Evolutionary conservation across 2,113 vertebrate genomes (phyloP).

Genomic region (Calidris pugnax): DNA sequence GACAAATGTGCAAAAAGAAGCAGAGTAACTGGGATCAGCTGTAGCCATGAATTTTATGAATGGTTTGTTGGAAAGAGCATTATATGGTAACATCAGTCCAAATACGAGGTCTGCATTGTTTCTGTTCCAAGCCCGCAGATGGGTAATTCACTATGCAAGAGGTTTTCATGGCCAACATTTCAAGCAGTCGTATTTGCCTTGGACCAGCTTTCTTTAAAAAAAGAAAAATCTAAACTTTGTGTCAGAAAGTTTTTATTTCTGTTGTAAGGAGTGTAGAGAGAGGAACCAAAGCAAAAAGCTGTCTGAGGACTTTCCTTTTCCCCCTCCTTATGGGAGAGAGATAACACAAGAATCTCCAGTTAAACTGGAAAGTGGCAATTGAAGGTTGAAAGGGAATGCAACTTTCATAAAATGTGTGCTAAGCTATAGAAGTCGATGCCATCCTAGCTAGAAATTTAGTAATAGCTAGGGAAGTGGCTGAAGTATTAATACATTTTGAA

Average conservation of each 20-base stretch:
- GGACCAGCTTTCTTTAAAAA: background rate
- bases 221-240: background rate
- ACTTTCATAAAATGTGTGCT: background rate
- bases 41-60: conserved; percentile 60
- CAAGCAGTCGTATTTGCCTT: conserved; percentile 43
- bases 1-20: conserved; percentile 35
- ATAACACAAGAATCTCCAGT: background rate
- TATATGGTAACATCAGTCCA: conserved; percentile 56
- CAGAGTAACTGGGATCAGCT: conserved; percentile 37
- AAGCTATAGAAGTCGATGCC: background rate
- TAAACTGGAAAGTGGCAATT: background rate
- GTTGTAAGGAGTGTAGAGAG: background rate
- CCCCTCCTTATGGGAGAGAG: background rate
- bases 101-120: conserved; percentile 38
- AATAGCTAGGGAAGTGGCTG: background rate
- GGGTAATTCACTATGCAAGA: conserved; percentile 49
- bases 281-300: background rate
- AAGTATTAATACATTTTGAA: background rate
- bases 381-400: background rate
- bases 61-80: conserved; percentile 62
- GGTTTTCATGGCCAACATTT: conserved; percentile 52
- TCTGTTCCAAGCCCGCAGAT: conserved; percentile 57
- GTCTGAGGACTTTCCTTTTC: background rate
- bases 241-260: background rate
- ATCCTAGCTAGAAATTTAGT: background rate